Percentiles rank a stretch among this genome's conserved stretches.
These are phyloP conservation scores for Pheucticus melanocephalus DNA, from an alignment of 2,113 vertebrate species.

Conservation along the genomic window DNA sequence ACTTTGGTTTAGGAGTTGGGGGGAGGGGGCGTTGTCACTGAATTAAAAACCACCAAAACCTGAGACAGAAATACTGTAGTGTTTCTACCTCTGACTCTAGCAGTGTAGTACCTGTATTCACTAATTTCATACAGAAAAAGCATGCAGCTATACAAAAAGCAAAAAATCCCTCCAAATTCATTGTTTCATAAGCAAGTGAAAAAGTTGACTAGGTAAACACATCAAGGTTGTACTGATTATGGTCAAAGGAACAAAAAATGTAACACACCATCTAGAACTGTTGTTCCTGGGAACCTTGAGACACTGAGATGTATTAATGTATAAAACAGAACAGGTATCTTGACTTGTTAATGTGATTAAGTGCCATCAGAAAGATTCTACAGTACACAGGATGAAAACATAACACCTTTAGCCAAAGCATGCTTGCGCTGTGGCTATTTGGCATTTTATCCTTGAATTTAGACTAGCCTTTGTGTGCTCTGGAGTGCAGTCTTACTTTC, in stretches of 20 bases:
- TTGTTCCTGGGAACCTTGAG: neutral
- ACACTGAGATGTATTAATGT: neutral
- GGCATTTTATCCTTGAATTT: neutral
- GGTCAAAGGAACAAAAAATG: rapidly evolving
- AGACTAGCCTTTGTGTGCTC: rapidly evolving
- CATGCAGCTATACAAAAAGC: neutral
- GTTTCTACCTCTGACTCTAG: neutral
- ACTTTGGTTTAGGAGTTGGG: neutral
- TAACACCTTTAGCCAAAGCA: neutral
- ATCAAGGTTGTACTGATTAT: neutral
- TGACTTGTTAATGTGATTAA: neutral
- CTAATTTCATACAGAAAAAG: neutral
- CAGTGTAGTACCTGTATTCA: neutral
- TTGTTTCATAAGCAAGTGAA: neutral
- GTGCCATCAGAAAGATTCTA: neutral
- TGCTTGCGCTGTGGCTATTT: neutral
- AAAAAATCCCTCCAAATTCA: neutral
- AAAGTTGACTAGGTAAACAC: neutral
- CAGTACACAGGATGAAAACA: neutral
- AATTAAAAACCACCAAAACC: neutral
- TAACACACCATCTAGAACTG: neutral
- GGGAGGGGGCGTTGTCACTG: rapidly evolving
- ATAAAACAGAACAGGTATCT: neutral
- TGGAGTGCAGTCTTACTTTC: neutral
- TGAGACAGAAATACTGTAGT: neutral